A percentile compares a stretch with the other conserved stretches of the same genome.
Evolutionary conservation across 2,113 vertebrate species (phyloP).

Genomic region (Caretta caretta): DNA sequence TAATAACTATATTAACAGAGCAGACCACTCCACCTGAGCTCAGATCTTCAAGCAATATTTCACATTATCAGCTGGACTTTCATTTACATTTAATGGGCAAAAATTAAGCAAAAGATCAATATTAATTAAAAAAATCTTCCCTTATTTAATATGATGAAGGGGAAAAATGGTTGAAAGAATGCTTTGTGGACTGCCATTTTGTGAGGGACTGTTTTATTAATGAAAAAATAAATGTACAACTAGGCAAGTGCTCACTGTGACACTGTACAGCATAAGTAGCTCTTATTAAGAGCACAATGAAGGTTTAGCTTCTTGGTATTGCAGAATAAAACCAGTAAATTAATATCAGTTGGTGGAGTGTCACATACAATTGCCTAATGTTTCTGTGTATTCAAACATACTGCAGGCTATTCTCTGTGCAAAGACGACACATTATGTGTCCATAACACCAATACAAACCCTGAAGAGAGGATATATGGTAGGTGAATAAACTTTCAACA

Average conservation of each 20-base stretch:
- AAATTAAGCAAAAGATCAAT: not conserved
- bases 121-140: not conserved
- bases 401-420: slow-evolving; percentile 4
- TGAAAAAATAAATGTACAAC: slow-evolving; percentile 16
- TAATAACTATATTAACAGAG: slow-evolving; percentile 42
- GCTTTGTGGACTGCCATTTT: not conserved
- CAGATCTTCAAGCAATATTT: slow-evolving; percentile 10
- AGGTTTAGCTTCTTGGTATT: not conserved
- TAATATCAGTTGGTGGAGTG: not conserved
- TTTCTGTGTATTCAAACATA: slow-evolving; percentile 17
- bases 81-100: not conserved
- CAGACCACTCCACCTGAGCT: slow-evolving; percentile 1
- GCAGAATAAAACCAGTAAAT: not conserved
- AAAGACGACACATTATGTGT: not conserved
- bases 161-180: not conserved
- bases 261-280: not conserved
- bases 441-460: slow-evolving; percentile 31
- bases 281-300: not conserved
- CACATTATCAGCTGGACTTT: not conserved
- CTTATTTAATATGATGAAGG: not conserved
- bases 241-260: not conserved
- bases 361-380: not conserved
- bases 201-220: not conserved
- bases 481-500: slow-evolving; percentile 28
- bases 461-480: not conserved